These are phyloP conservation scores for Gymnocheta viridis DNA, from an alignment of 2,888 invertebrate species.

Conservation along the genomic window DNA sequence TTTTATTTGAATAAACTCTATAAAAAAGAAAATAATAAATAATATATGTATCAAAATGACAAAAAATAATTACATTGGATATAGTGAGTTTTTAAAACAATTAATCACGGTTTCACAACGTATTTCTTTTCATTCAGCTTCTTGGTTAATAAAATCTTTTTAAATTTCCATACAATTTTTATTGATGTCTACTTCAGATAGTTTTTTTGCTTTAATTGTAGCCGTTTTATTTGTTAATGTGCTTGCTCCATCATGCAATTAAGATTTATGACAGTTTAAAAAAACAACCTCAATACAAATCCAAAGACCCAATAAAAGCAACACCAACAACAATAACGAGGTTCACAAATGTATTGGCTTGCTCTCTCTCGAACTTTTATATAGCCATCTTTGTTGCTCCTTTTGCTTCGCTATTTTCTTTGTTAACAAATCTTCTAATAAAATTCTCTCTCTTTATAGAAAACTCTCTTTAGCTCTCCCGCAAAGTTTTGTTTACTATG, in stretches of 20 bases:
- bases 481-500: conserved; percentile 32
- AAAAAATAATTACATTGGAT: conserved; percentile 1
- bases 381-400: conserved; percentile 15
- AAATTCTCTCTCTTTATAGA: conserved; percentile 2
- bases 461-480: conserved; percentile 9
- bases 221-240: background rate
- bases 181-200: background rate
- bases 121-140: background rate
- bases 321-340: conserved; percentile 36
- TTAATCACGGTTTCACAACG: background rate
- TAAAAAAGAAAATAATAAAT: background rate
- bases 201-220: background rate
- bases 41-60: conserved; percentile 31
- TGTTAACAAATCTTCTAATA: background rate
- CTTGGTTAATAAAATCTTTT: no score
- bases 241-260: conserved; percentile 76
- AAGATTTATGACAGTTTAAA: conserved; percentile 81
- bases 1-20: background rate
- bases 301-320: background rate
- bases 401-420: conserved; percentile 7
- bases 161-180: background rate
- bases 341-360: conserved; percentile 62
- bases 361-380: conserved; percentile 55
- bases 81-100: no score
- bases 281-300: conserved; percentile 60